These are phyloP conservation scores for Boloria selene DNA, from an alignment of 2,888 invertebrate species.

Conservation along the genomic window DNA sequence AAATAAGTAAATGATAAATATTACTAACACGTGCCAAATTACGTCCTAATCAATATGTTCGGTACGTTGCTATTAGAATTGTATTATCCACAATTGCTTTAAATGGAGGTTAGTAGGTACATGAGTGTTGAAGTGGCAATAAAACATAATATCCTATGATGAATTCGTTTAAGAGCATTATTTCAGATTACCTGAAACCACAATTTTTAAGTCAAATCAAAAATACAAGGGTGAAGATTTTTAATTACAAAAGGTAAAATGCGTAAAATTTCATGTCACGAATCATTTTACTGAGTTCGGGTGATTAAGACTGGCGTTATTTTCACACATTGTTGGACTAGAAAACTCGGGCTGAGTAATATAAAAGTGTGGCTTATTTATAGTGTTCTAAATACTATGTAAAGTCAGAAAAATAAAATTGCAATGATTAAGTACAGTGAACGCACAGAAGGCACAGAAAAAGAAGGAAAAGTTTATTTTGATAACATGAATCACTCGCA, in stretches of 20 bases:
- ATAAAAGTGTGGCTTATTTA: slow-evolving; percentile 34
- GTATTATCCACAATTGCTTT: slow-evolving; percentile 3
- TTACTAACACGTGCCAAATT: slow-evolving; percentile 14
- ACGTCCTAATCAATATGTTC: slow-evolving; percentile 25
- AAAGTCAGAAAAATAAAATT: slow-evolving; percentile 45
- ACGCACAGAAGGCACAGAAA: slow-evolving; percentile 53
- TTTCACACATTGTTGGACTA: not conserved
- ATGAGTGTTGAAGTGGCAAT: slow-evolving; percentile 4
- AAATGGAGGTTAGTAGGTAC: slow-evolving; percentile 13
- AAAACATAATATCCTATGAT: not conserved
- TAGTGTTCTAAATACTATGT: slow-evolving; percentile 44
- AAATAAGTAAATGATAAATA: not conserved
- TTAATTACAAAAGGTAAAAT: no score
- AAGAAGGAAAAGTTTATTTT: slow-evolving; percentile 62
- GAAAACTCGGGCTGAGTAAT: slow-evolving; percentile 28
- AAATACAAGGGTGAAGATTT: no score
- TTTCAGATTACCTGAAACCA: no score
- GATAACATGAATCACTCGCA: slow-evolving; percentile 62
- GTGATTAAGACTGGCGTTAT: slow-evolving; percentile 1
- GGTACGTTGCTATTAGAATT: slow-evolving; percentile 2
- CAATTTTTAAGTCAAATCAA: no score
- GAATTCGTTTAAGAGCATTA: no score
- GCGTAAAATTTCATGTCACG: not conserved
- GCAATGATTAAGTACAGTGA: slow-evolving; percentile 56
- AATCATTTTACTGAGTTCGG: not conserved